Percentiles rank a stretch among this genome's conserved stretches.
Conservation (phyloP, 2,797 vertebrate genomes). For the Saguinus oedipus region DNA sequence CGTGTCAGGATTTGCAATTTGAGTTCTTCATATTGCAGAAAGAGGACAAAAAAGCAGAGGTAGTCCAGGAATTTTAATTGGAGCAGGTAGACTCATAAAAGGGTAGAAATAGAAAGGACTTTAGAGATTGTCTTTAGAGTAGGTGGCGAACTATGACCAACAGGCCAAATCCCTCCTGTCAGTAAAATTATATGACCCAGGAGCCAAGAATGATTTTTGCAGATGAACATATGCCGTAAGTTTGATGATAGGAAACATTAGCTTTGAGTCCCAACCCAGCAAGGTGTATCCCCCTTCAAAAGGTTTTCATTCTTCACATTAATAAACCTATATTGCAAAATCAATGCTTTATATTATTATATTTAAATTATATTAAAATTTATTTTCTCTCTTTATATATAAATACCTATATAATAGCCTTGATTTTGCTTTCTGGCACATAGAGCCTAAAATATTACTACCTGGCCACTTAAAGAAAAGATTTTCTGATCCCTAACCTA, state of each 20-base stretch:
- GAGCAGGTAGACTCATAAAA: background rate
- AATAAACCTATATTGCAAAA: background rate
- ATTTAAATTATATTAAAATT: background rate
- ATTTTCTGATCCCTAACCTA: background rate
- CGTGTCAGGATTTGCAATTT: background rate
- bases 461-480: background rate
- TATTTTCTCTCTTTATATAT: background rate
- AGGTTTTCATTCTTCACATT: background rate
- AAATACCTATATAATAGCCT: background rate
- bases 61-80: background rate
- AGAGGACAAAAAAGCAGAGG: background rate
- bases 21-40: background rate
- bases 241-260: background rate
- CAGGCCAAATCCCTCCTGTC: background rate
- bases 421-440: background rate
- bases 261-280: background rate
- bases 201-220: background rate
- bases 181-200: background rate
- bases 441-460: background rate
- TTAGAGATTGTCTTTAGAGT: background rate
- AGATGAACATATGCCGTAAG: background rate
- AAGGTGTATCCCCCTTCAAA: background rate
- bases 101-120: background rate
- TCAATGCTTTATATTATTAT: background rate
- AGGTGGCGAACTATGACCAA: background rate